Conservation (phyloP, 2,888 invertebrate genomes). For the Choristoneura rosaceana region DNA sequence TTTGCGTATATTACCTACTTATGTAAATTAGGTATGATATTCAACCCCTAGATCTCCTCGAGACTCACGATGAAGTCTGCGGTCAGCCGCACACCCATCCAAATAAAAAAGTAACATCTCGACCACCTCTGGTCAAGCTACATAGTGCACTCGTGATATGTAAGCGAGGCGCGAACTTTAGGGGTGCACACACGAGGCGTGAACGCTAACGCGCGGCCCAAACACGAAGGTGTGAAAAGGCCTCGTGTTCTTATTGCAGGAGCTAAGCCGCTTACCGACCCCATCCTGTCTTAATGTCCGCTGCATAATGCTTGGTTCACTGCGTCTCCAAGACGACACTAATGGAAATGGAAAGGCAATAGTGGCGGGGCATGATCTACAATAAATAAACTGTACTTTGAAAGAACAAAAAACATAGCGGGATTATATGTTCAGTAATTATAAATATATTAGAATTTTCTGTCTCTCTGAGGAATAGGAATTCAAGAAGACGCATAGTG, state of each 20-base stretch:
- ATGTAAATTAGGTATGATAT: too few species aligned
- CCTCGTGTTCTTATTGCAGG: slow-evolving; percentile 72
- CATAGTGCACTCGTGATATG: slow-evolving; percentile 76
- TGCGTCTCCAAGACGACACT: background rate
- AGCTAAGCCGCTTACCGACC: slow-evolving; percentile 77
- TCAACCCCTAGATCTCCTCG: background rate
- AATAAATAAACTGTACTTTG: too few species aligned
- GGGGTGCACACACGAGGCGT: slow-evolving; percentile 81
- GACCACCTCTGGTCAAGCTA: slow-evolving; percentile 54
- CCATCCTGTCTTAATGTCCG: slow-evolving; percentile 62
- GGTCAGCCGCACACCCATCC: background rate
- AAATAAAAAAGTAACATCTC: background rate
- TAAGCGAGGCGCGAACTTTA: slow-evolving; percentile 79
- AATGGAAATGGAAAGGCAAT: background rate
- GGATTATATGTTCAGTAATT: too few species aligned
- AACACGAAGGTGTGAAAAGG: slow-evolving; percentile 85
- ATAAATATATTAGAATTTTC: too few species aligned
- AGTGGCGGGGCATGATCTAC: background rate
- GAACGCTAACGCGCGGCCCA: slow-evolving; percentile 77
- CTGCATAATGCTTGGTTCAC: slow-evolving; percentile 6
- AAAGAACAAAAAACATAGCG: too few species aligned
- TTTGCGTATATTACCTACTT: too few species aligned
- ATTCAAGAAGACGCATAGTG: too few species aligned
- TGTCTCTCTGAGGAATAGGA: too few species aligned
- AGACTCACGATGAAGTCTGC: background rate